Evolutionary conservation across 2,888 invertebrate genomes (phyloP).

Genomic region (Scaeva pyrastri): DNA sequence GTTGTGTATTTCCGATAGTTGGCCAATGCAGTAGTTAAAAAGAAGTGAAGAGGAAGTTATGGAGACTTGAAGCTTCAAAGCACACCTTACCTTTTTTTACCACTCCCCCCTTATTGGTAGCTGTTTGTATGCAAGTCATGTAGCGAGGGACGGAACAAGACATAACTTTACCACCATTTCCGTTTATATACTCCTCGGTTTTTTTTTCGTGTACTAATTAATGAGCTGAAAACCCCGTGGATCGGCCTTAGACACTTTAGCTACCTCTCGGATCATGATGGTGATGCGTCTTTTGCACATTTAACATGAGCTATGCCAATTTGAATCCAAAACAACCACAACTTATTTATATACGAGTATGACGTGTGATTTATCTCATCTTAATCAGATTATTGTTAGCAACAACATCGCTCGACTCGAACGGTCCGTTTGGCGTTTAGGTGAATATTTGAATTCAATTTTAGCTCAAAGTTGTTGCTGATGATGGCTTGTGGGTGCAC

Average conservation of each 20-base stretch:
- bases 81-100: neutral
- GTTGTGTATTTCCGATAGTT: neutral
- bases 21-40: neutral
- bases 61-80: neutral
- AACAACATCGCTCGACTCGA: neutral
- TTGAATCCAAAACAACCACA: conserved; percentile 5
- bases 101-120: neutral
- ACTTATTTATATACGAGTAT: neutral
- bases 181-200: neutral
- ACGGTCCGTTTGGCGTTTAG: neutral
- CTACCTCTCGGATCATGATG: neutral
- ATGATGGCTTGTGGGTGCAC: conserved; percentile 4
- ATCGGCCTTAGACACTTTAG: neutral
- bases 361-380: conserved; percentile 47
- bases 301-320: conserved; percentile 32
- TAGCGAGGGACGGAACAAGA: neutral
- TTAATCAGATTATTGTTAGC: conserved; percentile 55
- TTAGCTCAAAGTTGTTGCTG: neutral
- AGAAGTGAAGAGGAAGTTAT: neutral
- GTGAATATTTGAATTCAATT: neutral
- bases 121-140: neutral
- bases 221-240: conserved; percentile 1
- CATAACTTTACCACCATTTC: neutral
- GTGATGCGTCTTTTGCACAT: conserved; percentile 23
- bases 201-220: conserved; percentile 12